A percentile compares a stretch with the other conserved stretches of the same genome.
Conservation (phyloP, 2,797 vertebrate species). For the Peromyscus melanophrys region DNA sequence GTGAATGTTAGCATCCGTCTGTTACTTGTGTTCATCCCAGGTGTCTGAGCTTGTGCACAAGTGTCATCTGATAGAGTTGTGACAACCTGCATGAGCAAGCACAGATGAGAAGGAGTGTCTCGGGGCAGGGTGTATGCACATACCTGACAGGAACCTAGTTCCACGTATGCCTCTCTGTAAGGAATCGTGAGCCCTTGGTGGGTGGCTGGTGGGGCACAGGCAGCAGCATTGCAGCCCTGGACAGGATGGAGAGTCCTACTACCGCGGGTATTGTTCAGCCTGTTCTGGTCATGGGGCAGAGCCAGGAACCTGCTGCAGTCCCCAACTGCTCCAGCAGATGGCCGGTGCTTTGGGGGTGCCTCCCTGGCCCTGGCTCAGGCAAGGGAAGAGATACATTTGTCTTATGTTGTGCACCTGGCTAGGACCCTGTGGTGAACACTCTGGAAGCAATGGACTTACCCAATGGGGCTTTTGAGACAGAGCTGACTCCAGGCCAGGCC, state of each 20-base stretch:
- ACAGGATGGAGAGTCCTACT: not conserved
- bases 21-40: not conserved
- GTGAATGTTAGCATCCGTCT: not conserved
- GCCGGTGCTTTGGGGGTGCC: not conserved
- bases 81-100: not conserved
- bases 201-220: no score
- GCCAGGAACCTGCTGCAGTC: not conserved
- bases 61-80: not conserved
- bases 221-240: not conserved
- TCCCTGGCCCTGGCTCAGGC: not conserved
- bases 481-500: not conserved
- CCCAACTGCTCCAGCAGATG: accelerated
- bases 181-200: not conserved
- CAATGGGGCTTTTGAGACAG: not conserved
- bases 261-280: not conserved
- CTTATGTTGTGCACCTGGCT: not conserved
- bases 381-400: not conserved
- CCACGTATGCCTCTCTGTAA: not conserved
- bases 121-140: accelerated
- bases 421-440: not conserved
- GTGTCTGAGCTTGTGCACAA: not conserved
- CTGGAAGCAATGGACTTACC: not conserved
- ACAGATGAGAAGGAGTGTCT: not conserved
- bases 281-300: not conserved
- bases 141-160: accelerated